A percentile compares a stretch with the other conserved stretches of the same genome.
Evolutionary conservation across 2,888 invertebrate species (phyloP).

Genomic region (Parelbella ahira): DNA sequence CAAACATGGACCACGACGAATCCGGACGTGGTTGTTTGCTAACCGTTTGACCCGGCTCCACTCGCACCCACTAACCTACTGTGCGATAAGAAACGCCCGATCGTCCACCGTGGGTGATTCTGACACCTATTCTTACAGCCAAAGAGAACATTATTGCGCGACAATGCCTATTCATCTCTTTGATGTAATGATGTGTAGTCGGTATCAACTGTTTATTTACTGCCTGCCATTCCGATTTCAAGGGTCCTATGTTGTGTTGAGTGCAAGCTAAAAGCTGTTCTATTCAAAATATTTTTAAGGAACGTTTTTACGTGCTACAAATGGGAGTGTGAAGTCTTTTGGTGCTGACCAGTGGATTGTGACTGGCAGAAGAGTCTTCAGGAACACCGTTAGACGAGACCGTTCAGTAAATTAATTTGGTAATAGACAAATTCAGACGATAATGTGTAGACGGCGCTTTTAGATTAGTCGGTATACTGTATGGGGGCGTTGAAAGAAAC

Average conservation of each 20-base stretch:
- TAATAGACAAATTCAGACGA: constrained; percentile 32
- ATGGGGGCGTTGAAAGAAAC: not conserved
- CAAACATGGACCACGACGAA: constrained; percentile 63
- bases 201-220: constrained; percentile 78
- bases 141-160: constrained; percentile 58
- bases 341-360: constrained; percentile 43
- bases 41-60: constrained; percentile 69
- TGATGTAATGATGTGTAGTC: constrained; percentile 74
- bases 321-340: constrained; percentile 30
- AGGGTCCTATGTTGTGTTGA: constrained; percentile 41
- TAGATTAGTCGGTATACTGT: constrained; percentile 5
- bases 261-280: constrained; percentile 36
- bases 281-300: constrained; percentile 33
- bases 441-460: constrained; percentile 12
- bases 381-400: constrained; percentile 63
- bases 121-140: constrained; percentile 44
- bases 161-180: constrained; percentile 61
- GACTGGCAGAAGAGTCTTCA: constrained; percentile 71
- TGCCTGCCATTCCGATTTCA: constrained; percentile 42
- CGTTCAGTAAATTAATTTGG: constrained; percentile 73
- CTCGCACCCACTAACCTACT: constrained; percentile 74
- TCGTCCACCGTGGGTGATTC: constrained; percentile 39
- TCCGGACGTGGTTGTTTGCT: constrained; percentile 60
- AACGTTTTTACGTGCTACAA: constrained; percentile 32
- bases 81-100: constrained; percentile 49